Base-by-base conservation (phyloP, 2,113 vertebrate genomes). In the Nymphicus hollandicus region DNA sequence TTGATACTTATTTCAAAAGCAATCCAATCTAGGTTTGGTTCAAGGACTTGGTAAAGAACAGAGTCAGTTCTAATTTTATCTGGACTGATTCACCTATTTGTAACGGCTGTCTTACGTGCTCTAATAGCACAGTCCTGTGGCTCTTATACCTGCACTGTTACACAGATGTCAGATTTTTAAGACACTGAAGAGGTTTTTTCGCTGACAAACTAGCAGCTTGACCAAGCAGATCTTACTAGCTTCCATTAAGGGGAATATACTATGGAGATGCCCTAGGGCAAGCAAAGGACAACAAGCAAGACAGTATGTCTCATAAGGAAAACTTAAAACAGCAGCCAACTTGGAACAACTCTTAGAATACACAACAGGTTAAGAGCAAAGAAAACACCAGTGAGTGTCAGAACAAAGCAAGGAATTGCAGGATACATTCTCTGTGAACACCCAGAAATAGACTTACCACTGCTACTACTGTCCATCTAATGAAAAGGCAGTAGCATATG, bases 21-120 rank as follows among this genome's bases (percentile, higher is more conserved):
- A 79, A 93, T 35, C 66, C 82, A 53, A 93, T 87, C 41, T 66
- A 94, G 70, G 92, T 95, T 92, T 91, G 92, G 79, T 95, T 96
- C 95, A 96, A 96, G 93, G 95, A 88, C 94, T 94, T 87, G 41
- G 41, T 95, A 89, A 96, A 86, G 65, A 86, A 86, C 60, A 86
- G 76, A 94, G 72, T 39, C 55, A 68, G 56, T 73, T 92, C 95
- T 95, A 95, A 94, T 92, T 96, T 93, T 96, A 89, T 63, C 92
- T 0, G 8, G 50, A 80, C 88, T 64, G 83, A 87, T 93, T 93
- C 77, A 77, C 80, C 71, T 83, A 41, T 83, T 86, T 86, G 76
- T 28, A 76, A 81, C 28, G n/a, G 47, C 41, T 95, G 91, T 87
- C 73, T 70, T 87, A 65, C 0, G 8, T 91, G 92, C 70, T 87